phyloP scores from a whole-genome alignment of 1,140 invertebrate species.

The Leptinotarsa defecta region DNA sequence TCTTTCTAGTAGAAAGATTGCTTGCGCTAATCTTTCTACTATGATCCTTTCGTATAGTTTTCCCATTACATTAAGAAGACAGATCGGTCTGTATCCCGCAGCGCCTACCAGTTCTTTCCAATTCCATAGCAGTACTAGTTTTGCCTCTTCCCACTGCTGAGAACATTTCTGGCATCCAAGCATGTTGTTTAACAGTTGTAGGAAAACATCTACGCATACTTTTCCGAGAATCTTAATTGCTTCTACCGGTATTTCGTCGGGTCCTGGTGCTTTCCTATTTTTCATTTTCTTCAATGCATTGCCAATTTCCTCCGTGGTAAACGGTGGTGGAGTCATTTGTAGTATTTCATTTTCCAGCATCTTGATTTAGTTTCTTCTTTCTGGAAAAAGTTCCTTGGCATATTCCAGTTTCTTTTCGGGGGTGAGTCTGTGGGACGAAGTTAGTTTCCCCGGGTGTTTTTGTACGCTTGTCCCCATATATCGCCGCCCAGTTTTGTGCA shows the following conservation, averaged over 20 bases:
- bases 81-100: too few species aligned
- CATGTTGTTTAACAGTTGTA: conserved; percentile 13
- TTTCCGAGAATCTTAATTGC: not conserved
- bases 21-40: too few species aligned
- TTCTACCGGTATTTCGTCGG: not conserved
- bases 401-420: not conserved
- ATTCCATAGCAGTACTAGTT: conserved; percentile 9
- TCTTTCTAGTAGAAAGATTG: too few species aligned
- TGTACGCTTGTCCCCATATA: conserved; percentile 27
- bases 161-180: not conserved
- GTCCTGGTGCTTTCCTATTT: not conserved
- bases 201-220: not conserved
- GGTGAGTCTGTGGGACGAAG: not conserved
- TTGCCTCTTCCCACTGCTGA: not conserved
- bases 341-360: not conserved
- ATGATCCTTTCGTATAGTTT: too few species aligned
- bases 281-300: not conserved
- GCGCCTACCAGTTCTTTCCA: not conserved
- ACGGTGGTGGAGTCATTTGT: not conserved
- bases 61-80: too few species aligned
- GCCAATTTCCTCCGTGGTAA: not conserved
- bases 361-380: too few species aligned
- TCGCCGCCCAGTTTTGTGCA: conserved; percentile 12
- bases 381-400: not conserved
- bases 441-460: not conserved